A percentile compares a stretch with the other conserved stretches of the same genome.
Conservation (phyloP, 2,888 invertebrate species). For the Mechanitis messenoides region DNA sequence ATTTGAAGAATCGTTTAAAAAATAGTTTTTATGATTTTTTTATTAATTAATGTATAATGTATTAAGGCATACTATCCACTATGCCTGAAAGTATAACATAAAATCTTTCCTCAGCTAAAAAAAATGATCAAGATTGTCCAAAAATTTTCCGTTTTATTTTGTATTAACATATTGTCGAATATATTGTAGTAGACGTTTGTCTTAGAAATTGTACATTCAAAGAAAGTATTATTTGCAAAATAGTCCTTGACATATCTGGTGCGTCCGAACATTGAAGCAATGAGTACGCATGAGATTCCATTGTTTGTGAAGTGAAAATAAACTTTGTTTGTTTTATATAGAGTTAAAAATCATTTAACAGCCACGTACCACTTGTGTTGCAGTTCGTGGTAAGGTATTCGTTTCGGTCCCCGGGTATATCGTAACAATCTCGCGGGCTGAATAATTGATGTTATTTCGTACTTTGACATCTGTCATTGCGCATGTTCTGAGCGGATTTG, state of each 20-base stretch:
- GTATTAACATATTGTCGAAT: slow-evolving; percentile 2
- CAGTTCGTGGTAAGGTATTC: slow-evolving; percentile 54
- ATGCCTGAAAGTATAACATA: too few species aligned
- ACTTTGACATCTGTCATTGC: slow-evolving; percentile 36
- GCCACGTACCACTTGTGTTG: slow-evolving; percentile 52
- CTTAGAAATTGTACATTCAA: slow-evolving; percentile 39
- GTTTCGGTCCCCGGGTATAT: slow-evolving; percentile 54
- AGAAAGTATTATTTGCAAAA: slow-evolving; percentile 58
- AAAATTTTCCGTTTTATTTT: background rate
- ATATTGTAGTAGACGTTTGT: slow-evolving; percentile 13
- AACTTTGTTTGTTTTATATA: slow-evolving; percentile 28
- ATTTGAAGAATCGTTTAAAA: too few species aligned
- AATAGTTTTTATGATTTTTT: too few species aligned
- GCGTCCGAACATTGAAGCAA: slow-evolving; percentile 53
- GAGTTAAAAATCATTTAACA: slow-evolving; percentile 30
- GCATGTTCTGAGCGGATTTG: slow-evolving; percentile 20
- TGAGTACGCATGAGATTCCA: slow-evolving; percentile 36
- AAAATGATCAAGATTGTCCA: background rate
- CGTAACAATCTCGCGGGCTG: slow-evolving; percentile 55
- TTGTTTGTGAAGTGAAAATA: slow-evolving; percentile 26
- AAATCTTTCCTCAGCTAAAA: background rate
- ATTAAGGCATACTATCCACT: too few species aligned
- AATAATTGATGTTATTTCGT: slow-evolving; percentile 55
- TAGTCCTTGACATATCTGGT: slow-evolving; percentile 69
- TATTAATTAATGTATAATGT: too few species aligned